Evolutionary conservation across 2,797 vertebrate species (phyloP), one percentile per base, ranked within the genome.

Genomic region (Ambastaia sidthimunki): DNA sequence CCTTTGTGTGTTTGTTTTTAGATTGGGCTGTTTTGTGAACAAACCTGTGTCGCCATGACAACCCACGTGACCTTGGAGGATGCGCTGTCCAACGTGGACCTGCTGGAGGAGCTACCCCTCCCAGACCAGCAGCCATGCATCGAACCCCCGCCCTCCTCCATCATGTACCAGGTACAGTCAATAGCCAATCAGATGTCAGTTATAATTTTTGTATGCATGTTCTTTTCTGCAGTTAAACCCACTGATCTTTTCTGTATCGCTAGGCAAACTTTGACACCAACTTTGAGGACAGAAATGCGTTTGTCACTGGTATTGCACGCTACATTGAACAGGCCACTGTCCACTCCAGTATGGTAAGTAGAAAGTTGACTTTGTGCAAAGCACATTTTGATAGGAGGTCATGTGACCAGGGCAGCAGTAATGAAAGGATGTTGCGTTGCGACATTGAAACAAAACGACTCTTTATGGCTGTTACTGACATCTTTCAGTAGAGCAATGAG

Each of bases 51-150:
- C 89, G 79, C 92, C 94, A 99, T 99, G 98, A 98, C 97, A 37
- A 98, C 98, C 85, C 98, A 99, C 87, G 98, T 99, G 89, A 99
- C 97, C 0, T 90, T 99, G 82, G 98, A 99, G 88, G 98, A 99
- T 91, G 98, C 97, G 71, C 92, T 99, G 93, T 99, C 98, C 94
- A 99, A 99, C 0, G 98, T 99, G 96, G 98, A 99, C 93, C 91
- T 99, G 80, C 93, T 99, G 93, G 98, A 99, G 90, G 98, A 99
- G 93, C 94, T 99, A 88, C 98, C 98, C 0, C 95, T 99, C 82
- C 98, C 98, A 0, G 98, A 99, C 92, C 98, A 99, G 95, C 98
- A 99, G 93, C 98, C 98, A 90, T 99, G 98, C 92, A 99, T 99
- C 80, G 98, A 99, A 72, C 98, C 98, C 0, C 97, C 97, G 1